Evolutionary conservation across 2,797 vertebrate genomes (phyloP).

Genomic region (Gallinago stenura): DNA sequence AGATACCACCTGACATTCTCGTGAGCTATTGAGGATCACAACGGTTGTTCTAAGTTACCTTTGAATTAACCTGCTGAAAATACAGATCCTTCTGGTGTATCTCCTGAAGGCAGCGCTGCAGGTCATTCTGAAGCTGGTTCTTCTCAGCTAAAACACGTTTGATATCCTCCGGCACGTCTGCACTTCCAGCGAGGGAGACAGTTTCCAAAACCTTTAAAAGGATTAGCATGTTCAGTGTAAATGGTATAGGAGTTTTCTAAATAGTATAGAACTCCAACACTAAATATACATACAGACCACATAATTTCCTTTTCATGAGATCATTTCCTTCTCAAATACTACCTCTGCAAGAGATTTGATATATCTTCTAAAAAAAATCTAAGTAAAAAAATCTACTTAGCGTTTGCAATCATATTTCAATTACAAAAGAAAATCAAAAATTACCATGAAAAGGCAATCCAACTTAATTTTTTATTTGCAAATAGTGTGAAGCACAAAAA

Average conservation of each 20-base stretch:
- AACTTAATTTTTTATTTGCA: background rate
- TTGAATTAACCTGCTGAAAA: conserved; percentile 84
- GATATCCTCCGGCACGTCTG: conserved; percentile 56
- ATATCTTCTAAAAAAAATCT: background rate
- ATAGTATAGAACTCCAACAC: background rate
- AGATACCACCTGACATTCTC: background rate
- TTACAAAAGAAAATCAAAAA: background rate
- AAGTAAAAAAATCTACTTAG: background rate
- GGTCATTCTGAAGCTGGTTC: conserved; percentile 78
- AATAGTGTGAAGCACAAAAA: background rate
- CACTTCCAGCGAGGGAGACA: conserved; percentile 59
- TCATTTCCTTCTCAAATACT: background rate
- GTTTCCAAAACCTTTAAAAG: conserved; percentile 71
- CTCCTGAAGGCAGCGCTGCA: conserved; percentile 86
- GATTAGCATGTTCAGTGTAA: background rate
- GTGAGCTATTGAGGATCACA: background rate
- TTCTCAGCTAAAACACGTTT: conserved; percentile 76
- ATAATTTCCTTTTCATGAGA: background rate
- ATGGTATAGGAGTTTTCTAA: background rate
- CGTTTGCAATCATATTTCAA: background rate
- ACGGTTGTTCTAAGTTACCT: conserved; percentile 68
- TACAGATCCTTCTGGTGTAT: conserved; percentile 86
- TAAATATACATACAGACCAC: background rate
- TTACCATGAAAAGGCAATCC: background rate
- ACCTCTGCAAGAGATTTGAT: background rate